Conservation (phyloP, 2,113 vertebrate species). For the Forbesichthys agassizii region DNA sequence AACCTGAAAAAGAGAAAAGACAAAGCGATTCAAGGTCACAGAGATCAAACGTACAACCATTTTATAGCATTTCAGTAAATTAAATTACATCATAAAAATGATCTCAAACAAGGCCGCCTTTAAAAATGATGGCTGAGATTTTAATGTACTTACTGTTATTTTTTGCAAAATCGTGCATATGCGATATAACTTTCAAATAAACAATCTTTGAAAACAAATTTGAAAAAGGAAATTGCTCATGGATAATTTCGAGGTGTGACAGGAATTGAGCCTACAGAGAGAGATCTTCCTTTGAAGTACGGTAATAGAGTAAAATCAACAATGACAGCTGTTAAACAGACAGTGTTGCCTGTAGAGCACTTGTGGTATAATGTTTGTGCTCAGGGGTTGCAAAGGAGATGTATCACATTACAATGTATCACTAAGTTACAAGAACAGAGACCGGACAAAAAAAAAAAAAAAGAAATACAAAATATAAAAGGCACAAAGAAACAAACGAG, state of each 20-base stretch:
- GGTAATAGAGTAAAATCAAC: conserved; percentile 9
- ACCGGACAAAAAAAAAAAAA: conserved; percentile 22
- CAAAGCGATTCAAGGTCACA: conserved; percentile 6
- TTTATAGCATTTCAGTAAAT: too few relatives aligned
- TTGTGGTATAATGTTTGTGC: conserved; percentile 1
- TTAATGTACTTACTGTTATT: background rate
- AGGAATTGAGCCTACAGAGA: background rate
- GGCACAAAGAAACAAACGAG: conserved; percentile 3
- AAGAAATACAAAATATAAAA: conserved; percentile 30
- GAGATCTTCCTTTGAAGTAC: too few relatives aligned
- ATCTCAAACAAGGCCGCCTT: too few relatives aligned
- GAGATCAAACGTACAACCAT: background rate
- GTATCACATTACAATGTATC: conserved; percentile 28
- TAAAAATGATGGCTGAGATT: background rate
- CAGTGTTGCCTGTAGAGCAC: conserved; percentile 1
- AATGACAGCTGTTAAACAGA: conserved; percentile 5
- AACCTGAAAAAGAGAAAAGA: conserved; percentile 55
- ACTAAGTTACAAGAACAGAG: conserved; percentile 13
- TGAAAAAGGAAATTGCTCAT: background rate
- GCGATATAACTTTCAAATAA: background rate
- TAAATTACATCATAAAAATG: too few relatives aligned
- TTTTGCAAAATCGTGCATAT: background rate
- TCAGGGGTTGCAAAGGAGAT: conserved; percentile 2
- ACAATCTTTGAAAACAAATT: background rate
- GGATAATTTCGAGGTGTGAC: background rate